Conservation (phyloP, 2,113 vertebrate genomes). For the Corydoras maculifer region DNA sequence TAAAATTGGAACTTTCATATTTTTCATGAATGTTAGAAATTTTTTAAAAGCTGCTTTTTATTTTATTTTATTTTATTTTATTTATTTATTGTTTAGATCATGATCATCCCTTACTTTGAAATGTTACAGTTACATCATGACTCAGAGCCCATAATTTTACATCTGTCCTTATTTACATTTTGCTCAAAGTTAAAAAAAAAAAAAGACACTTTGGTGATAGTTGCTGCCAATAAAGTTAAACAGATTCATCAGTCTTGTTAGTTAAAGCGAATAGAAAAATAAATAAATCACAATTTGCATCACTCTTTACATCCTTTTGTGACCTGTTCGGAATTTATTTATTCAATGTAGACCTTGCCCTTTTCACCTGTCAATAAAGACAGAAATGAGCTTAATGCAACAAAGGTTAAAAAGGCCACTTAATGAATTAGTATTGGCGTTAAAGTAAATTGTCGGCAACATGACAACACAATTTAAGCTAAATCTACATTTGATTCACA, state of each 20-base stretch:
- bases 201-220: too few relatives aligned
- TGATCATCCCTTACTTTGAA: too few relatives aligned
- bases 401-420: slow-evolving; percentile 18
- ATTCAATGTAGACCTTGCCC: neutral
- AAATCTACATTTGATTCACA: neutral
- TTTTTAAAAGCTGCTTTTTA: too few relatives aligned
- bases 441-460: slow-evolving; percentile 24
- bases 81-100: too few relatives aligned
- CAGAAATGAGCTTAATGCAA: slow-evolving; percentile 4
- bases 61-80: too few relatives aligned
- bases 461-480: slow-evolving; percentile 10
- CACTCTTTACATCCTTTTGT: slow-evolving; percentile 2
- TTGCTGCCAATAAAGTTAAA: too few relatives aligned
- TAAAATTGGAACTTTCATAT: too few relatives aligned
- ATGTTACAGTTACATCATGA: too few relatives aligned
- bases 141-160: too few relatives aligned
- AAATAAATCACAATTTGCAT: slow-evolving; percentile 14
- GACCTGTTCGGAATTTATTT: neutral
- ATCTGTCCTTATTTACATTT: too few relatives aligned
- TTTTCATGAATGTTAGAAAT: too few relatives aligned
- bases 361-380: slow-evolving; percentile 8
- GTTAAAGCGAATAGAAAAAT: slow-evolving; percentile 1
- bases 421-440: slow-evolving; percentile 15
- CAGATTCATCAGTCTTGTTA: neutral
- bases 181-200: too few relatives aligned